A percentile compares a stretch with the other conserved stretches of the same genome.
phyloP scores from a whole-genome alignment of 2,888 invertebrate genomes.

The Acrobeloides nanus region DNA sequence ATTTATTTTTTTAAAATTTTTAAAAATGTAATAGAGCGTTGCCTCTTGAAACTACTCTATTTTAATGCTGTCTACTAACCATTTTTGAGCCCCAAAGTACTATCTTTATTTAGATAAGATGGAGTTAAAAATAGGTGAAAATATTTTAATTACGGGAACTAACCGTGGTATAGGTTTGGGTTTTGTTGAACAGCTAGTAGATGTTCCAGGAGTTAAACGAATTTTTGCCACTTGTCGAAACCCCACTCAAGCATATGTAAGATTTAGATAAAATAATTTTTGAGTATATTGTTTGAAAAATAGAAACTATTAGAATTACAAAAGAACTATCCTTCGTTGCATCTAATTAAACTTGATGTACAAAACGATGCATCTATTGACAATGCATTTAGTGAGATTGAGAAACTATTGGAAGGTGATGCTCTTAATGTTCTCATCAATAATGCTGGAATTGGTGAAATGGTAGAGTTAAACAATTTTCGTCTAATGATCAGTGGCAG shows the following conservation, averaged over 20 bases:
- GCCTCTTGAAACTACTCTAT: too few relatives aligned
- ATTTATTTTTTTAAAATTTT: too few relatives aligned
- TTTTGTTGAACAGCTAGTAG: not conserved
- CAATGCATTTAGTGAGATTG: not conserved
- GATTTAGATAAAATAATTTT: not conserved
- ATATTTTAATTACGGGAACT: not conserved
- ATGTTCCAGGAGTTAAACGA: too few relatives aligned
- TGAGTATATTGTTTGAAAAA: not conserved
- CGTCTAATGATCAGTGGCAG: too few relatives aligned
- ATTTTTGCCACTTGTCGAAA: not conserved
- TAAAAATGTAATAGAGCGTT: too few relatives aligned
- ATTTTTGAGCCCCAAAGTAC: too few relatives aligned
- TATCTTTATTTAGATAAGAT: too few relatives aligned
- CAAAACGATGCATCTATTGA: not conserved
- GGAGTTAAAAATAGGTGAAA: not conserved
- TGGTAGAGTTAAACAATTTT: too few relatives aligned
- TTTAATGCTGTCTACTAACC: too few relatives aligned
- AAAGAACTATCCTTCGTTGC: not conserved
- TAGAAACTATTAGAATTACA: not conserved
- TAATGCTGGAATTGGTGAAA: not conserved
- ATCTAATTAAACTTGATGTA: not conserved
- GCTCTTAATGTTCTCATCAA: not conserved
- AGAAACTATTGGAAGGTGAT: not conserved
- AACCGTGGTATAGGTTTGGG: not conserved
- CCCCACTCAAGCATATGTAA: not conserved